Evolutionary conservation across 2,888 invertebrate genomes (phyloP), one percentile per base, ranked within the genome.

Genomic region (Drosophila monieri): DNA sequence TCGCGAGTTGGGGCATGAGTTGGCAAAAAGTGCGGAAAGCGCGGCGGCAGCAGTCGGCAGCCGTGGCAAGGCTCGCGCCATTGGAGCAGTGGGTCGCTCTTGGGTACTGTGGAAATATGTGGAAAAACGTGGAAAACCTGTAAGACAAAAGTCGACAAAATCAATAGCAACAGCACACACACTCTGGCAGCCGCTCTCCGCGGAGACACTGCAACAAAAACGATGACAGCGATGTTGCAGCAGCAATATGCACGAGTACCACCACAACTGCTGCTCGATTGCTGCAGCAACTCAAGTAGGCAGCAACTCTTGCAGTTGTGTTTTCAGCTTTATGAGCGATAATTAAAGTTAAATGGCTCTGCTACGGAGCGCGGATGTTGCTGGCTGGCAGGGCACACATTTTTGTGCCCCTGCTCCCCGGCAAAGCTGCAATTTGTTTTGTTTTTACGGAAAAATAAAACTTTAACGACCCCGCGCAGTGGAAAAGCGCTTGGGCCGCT

Each of bases 111-210:
- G 60, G 67, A 55, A 61, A 69, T 47, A 52, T 71, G 62, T 71
- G 70, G 75, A 76, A 78, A 83, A 84, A 80, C 83, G 78, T 83
- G 77, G 77, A 78, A 83, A 84, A 81, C 81, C 81, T 84, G 84
- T 79, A 74, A 71, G 56, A 54, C 66, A 62, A 70, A 65, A 67
- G 58, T 41, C 57, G 51, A 57, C 69, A 78, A 76, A 79, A 73
- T 73, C 77, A 70, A 78, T 67, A 78, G 67, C 62, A 67, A 27
- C 46, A 43, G 21, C 18, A 3, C 21, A 23, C 21, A 5, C 21
- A 23, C 21, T 4, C 21, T 23, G 4, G 21, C 21, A 27, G 32
- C 14, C 39, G 37, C 37, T 37, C 37, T 37, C 14, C 8, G 23
- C 8, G 23, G 18, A 12, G 60, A 67, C 44, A 68, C 44, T 41